These are phyloP conservation scores for Xyliphius kryptos DNA, from an alignment of 2,113 vertebrate genomes.

Conservation along the genomic window DNA sequence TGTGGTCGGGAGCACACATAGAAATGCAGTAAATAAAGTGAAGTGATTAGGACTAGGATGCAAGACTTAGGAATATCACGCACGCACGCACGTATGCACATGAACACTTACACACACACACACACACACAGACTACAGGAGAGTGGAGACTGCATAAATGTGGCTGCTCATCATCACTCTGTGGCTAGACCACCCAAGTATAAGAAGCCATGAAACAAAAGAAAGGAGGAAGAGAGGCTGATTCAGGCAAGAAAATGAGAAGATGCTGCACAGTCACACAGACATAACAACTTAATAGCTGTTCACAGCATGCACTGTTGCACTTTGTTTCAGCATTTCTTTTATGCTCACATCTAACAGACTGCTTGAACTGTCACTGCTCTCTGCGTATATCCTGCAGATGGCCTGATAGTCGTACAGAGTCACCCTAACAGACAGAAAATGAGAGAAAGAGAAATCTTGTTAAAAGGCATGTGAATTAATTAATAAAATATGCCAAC, in stretches of 20 bases:
- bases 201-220: background rate
- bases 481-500: too few relatives aligned
- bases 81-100: too few relatives aligned
- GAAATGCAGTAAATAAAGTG: constrained; percentile 21
- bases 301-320: background rate
- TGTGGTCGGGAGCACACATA: background rate
- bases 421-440: constrained; percentile 86
- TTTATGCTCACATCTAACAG: constrained; percentile 84
- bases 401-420: constrained; percentile 97
- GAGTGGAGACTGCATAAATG: constrained; percentile 17
- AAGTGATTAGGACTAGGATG: constrained; percentile 2
- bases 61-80: too few relatives aligned
- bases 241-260: too few relatives aligned
- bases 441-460: too few relatives aligned
- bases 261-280: background rate
- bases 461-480: too few relatives aligned
- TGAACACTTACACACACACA: constrained; percentile 14
- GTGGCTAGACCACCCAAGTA: constrained; percentile 42
- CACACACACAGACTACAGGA: background rate
- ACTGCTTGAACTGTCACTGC: constrained; percentile 80
- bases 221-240: too few relatives aligned
- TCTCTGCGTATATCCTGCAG: constrained; percentile 87
- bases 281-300: constrained; percentile 11
- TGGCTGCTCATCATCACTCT: constrained; percentile 38
- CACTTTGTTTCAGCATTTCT: background rate